Evolutionary conservation across 2,113 vertebrate species (phyloP).

Genomic region (Onychostoma macrolepis): DNA sequence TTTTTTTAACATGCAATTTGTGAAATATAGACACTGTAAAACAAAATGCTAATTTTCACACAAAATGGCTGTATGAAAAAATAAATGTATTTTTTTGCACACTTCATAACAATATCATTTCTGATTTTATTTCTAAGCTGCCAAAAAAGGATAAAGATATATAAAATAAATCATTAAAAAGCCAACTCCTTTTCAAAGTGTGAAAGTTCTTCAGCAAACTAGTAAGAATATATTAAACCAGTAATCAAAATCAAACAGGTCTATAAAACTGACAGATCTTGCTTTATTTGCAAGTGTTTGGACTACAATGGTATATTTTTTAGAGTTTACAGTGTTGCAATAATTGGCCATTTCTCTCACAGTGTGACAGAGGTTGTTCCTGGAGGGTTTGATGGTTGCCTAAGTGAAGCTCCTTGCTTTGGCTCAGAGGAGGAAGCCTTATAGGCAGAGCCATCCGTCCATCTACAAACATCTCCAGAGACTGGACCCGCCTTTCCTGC

Average conservation of each 20-base stretch:
- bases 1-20: no score
- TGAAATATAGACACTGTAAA: no score
- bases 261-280: not conserved
- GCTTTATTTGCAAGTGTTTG: not conserved
- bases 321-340: not conserved
- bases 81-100: not conserved
- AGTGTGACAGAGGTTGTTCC: not conserved
- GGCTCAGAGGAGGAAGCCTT: conserved; percentile 52
- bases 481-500: conserved; percentile 66
- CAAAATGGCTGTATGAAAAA: not conserved
- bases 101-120: not conserved
- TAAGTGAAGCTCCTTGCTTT: not conserved
- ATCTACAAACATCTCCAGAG: conserved; percentile 45
- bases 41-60: no score
- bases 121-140: not conserved
- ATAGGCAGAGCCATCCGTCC: not conserved
- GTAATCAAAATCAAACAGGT: not conserved
- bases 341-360: not conserved
- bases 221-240: not conserved
- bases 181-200: not conserved
- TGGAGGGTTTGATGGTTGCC: not conserved
- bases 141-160: not conserved
- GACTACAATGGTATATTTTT: not conserved
- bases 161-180: not conserved
- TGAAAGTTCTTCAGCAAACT: not conserved